phyloP scores from a whole-genome alignment of 1,140 invertebrate species.

The Planococcus citri region DNA sequence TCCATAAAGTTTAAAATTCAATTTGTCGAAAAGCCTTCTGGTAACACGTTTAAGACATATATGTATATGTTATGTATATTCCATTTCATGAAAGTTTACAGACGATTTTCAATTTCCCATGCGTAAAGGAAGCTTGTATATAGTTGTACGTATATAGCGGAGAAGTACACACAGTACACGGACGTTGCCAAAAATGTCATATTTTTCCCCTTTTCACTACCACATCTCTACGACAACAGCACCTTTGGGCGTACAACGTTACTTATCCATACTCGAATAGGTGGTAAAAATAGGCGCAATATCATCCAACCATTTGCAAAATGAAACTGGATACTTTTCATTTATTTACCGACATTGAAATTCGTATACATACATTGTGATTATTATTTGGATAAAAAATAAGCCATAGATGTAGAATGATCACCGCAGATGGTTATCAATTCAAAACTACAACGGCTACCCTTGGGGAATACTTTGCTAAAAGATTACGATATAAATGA shows the following conservation, averaged over 20 bases:
- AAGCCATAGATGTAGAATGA: no score
- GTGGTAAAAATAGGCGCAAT: background rate
- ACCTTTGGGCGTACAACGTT: background rate
- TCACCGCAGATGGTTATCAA: no score
- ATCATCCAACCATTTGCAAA: background rate
- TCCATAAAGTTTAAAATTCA: background rate
- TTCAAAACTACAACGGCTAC: no score
- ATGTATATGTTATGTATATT: background rate
- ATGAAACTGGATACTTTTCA: background rate
- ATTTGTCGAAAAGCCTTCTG: slow-evolving; percentile 2
- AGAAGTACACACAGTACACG: no score
- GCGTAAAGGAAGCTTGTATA: background rate
- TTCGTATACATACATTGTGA: background rate
- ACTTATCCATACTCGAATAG: background rate
- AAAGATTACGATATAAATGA: no score
- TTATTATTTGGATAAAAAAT: no score
- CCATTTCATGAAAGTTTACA: background rate
- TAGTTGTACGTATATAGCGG: no score
- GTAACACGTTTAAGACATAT: background rate
- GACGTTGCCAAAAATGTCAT: background rate
- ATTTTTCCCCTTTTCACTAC: background rate
- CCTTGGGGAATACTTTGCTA: no score
- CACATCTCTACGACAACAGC: background rate
- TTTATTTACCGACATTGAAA: background rate
- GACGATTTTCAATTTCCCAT: slow-evolving; percentile 6